Evolutionary conservation across 2,113 vertebrate species (phyloP), one percentile per base, ranked within the genome.

Genomic region (Malurus melanocephalus): DNA sequence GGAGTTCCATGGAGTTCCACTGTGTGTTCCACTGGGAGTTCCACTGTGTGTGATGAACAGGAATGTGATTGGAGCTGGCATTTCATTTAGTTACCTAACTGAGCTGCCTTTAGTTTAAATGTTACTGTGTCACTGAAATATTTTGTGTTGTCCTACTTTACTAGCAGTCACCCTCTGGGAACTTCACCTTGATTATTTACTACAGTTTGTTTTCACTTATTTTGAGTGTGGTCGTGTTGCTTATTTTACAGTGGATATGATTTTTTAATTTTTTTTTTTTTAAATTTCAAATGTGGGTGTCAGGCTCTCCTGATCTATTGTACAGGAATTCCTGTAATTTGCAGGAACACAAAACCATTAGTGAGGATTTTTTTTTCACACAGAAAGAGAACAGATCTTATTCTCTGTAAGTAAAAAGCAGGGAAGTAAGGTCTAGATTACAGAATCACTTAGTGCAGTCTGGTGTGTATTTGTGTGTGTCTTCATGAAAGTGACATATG

Each of bases 301-400:
- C 18, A 35, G 62, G 26, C 45, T 79, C 45, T 93, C 45, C 56
- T 59, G 40, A 52, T 74, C 32, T 57, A 1, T 52, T 40, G 18
- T 46, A 46, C 51, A 95, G 95, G 88, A 96, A 92, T 95, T 93
- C 83, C 88, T 95, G 80, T 93, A 32, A 95, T 94, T 94, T 89
- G n/a, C 42, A 76, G 60, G 43, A 87, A n/a, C 30, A 79, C 61
- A 95, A 85, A 96, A 61, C 65, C 26, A 9, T 67, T 86, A 83
- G 87, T 88, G 67, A 79, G 91, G n/a, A 74, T 33, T n/a, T 1
- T 13, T 13, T 68, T 74, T 80, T 79, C n/a, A 15, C 67, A 11
- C 16, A 20, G 14, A 22, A 59, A 76, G 64, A 87, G 75, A 93
- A 52, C 35, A 77, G 52, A 77, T 88, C 69, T 92, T 77, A 89